phyloP scores from a whole-genome alignment of 2,113 vertebrate species.

The Psammodynastes pulverulentus region DNA sequence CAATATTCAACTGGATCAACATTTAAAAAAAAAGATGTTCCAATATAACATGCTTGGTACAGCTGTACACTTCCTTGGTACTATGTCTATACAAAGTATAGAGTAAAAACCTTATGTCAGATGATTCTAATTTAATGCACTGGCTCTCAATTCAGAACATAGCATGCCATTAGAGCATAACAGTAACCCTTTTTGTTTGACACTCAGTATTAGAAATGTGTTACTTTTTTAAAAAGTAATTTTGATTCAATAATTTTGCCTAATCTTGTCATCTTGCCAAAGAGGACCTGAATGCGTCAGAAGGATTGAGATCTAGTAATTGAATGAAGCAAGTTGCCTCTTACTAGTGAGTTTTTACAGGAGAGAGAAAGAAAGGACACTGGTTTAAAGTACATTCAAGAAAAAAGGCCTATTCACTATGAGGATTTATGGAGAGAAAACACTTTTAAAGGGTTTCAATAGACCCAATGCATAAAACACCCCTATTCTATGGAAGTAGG shows the following conservation, averaged over 20 bases:
- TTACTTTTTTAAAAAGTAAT: background rate
- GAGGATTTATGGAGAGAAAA: background rate
- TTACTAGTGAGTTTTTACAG: background rate
- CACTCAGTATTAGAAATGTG: background rate
- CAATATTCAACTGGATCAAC: background rate
- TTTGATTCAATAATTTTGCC: background rate
- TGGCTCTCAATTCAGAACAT: background rate
- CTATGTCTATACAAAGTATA: background rate
- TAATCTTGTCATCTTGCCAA: background rate
- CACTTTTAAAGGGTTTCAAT: background rate
- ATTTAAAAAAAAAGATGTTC: background rate
- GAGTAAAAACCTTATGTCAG: background rate
- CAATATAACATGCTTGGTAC: background rate
- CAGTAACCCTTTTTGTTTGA: background rate
- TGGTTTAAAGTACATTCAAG: background rate
- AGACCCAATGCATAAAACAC: background rate
- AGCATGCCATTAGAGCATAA: background rate
- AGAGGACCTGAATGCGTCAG: background rate
- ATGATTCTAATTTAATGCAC: background rate
- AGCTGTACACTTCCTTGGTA: background rate
- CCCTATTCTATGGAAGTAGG: background rate
- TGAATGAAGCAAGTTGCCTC: background rate
- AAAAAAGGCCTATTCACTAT: background rate
- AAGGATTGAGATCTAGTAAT: background rate
- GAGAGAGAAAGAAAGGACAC: background rate